phyloP scores from a whole-genome alignment of 2,888 invertebrate genomes.

The Blera fallax region DNA sequence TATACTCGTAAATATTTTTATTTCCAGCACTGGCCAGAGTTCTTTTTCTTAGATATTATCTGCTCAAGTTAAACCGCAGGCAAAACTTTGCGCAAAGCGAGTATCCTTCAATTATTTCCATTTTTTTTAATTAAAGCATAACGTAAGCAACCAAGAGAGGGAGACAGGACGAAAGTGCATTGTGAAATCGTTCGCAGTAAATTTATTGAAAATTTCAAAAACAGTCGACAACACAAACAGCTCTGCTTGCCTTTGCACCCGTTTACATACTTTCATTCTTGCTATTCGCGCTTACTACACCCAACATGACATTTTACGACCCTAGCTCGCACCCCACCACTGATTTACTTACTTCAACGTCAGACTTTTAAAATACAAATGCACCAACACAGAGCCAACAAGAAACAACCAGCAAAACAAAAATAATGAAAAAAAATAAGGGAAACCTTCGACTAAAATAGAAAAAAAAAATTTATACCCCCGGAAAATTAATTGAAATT shows the following conservation, averaged over 20 bases:
- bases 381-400: slow-evolving; percentile 1
- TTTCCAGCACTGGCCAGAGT: too few relatives aligned
- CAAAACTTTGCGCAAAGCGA: neutral
- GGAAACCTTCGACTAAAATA: slow-evolving; percentile 43
- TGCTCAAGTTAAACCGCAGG: neutral
- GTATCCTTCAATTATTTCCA: neutral
- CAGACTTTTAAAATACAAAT: slow-evolving; percentile 34
- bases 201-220: slow-evolving; percentile 64
- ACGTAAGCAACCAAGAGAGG: slow-evolving; percentile 7
- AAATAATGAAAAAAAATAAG: slow-evolving; percentile 25
- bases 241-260: slow-evolving; percentile 10
- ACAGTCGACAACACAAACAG: slow-evolving; percentile 54
- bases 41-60: too few relatives aligned
- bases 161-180: slow-evolving; percentile 17
- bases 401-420: neutral
- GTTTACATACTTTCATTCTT: neutral
- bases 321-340: neutral
- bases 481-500: slow-evolving; percentile 71
- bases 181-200: slow-evolving; percentile 51
- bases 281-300: slow-evolving; percentile 23
- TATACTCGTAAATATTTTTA: too few relatives aligned
- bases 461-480: slow-evolving; percentile 27
- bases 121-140: slow-evolving; percentile 29
- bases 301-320: slow-evolving; percentile 58
- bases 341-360: slow-evolving; percentile 62